Evolutionary conservation across 2,113 vertebrate species (phyloP), one percentile per base, ranked within the genome.

Genomic region (Clarias magur): DNA sequence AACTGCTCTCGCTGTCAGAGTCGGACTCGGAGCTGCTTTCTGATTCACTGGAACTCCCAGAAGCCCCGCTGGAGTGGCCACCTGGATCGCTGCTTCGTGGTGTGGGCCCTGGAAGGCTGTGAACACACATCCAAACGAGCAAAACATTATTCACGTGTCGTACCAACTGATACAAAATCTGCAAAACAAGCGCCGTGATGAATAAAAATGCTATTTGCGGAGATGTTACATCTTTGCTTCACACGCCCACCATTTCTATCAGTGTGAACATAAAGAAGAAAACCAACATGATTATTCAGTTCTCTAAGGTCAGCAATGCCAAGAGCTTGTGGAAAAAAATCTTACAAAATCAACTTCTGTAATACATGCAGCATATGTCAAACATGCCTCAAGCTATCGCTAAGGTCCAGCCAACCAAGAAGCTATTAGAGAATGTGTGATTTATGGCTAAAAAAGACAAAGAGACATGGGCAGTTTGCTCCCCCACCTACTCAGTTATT

Each of bases 11-110:
- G 0, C 95, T 96, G 90, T 95, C 95, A 0, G 94, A 95, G 78
- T 97, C 97, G 0, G 97, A 98, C 90, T 96, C 96, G 0, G 96
- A 97, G 91, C 97, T 97, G 91, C 95, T 98, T 89, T 97, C 97
- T 0, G 96, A 97, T 90, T 96, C 97, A 21, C 96, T 98, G 91
- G 96, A 96, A 92, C 95, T 97, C 81, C 95, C 95, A 0, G 96
- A 96, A 89, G 97, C 96, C 21, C 93, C 95, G 82, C 95, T 97
- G 95, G 95, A 97, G 96, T 95, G 97, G 92, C 94, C 93, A 62
- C 81, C 57, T 70, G 94, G 95, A 78, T 90, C 87, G 23, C 89
- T 92, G 93, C 86, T 92, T 86, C 94, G 89, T 91, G 92, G 92
- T 88, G 94, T 86, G 91, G 95, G 1, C 92, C 90, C 90, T 0